phyloP scores from a whole-genome alignment of 2,888 invertebrate genomes.

The Melangyna quadrimaculata region DNA sequence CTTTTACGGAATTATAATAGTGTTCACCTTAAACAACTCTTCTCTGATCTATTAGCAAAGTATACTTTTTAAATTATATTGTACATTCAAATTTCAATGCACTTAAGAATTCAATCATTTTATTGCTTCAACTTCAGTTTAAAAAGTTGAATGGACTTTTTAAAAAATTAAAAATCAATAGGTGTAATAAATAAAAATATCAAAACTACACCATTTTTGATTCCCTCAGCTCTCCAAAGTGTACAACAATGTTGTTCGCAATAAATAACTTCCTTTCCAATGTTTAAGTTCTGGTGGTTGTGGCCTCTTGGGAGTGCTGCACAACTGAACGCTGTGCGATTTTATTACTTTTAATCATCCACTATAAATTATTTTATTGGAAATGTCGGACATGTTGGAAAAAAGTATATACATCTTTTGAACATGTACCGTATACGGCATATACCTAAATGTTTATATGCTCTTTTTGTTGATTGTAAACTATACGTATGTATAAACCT shows the following conservation, averaged over 20 bases:
- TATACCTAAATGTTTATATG: neutral
- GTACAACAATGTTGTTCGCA: neutral
- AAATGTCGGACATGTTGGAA: slow-evolving; percentile 1
- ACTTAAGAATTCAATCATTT: neutral
- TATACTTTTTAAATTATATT: neutral
- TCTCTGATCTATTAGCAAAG: neutral
- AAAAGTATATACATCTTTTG: neutral
- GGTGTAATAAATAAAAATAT: neutral
- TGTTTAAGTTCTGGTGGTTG: neutral
- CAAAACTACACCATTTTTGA: slow-evolving; percentile 6
- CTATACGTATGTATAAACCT: neutral
- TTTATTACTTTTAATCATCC: slow-evolving; percentile 27
- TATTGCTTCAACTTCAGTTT: neutral
- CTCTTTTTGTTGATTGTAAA: neutral
- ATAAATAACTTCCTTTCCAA: slow-evolving; percentile 10
- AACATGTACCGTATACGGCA: neutral
- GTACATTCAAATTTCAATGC: neutral
- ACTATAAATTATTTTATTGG: slow-evolving; percentile 15
- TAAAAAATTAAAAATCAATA: neutral
- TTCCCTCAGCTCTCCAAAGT: neutral
- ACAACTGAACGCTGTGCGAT: neutral
- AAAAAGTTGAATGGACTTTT: neutral
- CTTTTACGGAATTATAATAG: neutral
- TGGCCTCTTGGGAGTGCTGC: neutral
- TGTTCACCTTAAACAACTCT: neutral